These are phyloP conservation scores for Sarcoramphus papa DNA, from an alignment of 2,797 vertebrate species.

Conservation along the genomic window DNA sequence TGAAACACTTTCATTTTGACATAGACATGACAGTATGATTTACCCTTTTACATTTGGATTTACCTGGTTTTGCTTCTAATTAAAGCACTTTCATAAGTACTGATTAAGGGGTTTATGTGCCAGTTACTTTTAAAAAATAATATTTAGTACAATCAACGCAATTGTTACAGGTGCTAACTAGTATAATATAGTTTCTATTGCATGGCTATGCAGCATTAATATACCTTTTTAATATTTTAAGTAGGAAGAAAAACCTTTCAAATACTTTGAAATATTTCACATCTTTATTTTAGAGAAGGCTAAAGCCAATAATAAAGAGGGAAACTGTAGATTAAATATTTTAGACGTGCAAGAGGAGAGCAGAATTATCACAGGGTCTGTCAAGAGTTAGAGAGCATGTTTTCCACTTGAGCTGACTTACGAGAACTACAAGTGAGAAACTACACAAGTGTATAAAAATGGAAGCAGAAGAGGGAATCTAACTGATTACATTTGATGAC, in stretches of 20 bases:
- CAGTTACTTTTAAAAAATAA: background rate
- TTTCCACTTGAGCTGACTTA: background rate
- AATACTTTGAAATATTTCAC: background rate
- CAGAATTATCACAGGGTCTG: background rate
- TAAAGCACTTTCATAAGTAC: background rate
- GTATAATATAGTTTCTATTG: background rate
- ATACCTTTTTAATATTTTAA: background rate
- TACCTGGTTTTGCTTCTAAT: background rate
- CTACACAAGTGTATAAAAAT: background rate
- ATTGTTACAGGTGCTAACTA: background rate
- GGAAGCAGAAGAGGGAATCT: background rate
- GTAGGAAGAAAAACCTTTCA: background rate
- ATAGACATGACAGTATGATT: background rate
- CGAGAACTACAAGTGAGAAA: background rate
- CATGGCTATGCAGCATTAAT: background rate
- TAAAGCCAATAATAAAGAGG: background rate
- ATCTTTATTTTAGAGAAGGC: background rate
- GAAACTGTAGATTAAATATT: background rate
- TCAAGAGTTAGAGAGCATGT: background rate
- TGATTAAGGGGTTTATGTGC: background rate
- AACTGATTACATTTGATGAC: background rate
- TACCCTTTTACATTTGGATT: background rate
- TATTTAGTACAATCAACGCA: background rate
- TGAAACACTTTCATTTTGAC: background rate
- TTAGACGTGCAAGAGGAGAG: background rate